Evolutionary conservation across 2,113 vertebrate species (phyloP), one percentile per base, ranked within the genome.

Genomic region (Tautogolabrus adspersus): DNA sequence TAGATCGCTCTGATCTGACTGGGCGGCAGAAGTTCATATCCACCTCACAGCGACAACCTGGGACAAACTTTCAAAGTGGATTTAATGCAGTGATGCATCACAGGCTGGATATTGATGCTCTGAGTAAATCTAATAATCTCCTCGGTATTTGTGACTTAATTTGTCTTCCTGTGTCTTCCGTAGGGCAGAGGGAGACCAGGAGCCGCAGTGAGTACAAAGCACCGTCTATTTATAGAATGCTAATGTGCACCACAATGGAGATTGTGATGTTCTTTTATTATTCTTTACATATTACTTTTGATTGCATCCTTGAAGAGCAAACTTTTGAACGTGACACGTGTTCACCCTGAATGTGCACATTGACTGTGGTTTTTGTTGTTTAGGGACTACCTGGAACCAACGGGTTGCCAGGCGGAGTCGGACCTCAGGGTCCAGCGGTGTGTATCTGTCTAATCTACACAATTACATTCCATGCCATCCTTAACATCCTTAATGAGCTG

Each of bases 141-240:
- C 26, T 54, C 30, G 6, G 75, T 85, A 66, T 87, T 52, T 84
- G 76, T 88, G 86, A 90, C 88, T 93, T 89, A 88, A 87, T 81
- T 81, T 84, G 67, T 58, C 81, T 79, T 89, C 62, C 81, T 72
- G 70, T 95, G 81, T 95, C 77, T 73, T 91, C 93, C 93, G 78
- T 92, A 99, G 98, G 98, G 96, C 87, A 96, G 97, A 95, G 98
- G 98, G 90, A 96, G 96, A 83, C 86, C 96, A 59, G 98, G 98
- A 95, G 96, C 97, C 74, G 88, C 96, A 13, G 98, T 99, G 93
- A 98, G 97, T 97, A 57, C 26, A 73, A 59, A 67, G 0, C 57
- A 19, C 56, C 61, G 10, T 37, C 40, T 59, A 44, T 44, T 69
- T 6, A 22, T 44, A 9, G 55, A 10, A 44, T 15, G 46, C 51